Base-by-base conservation (phyloP, 1,140 invertebrate species). In the Drosophila erecta region DNA sequence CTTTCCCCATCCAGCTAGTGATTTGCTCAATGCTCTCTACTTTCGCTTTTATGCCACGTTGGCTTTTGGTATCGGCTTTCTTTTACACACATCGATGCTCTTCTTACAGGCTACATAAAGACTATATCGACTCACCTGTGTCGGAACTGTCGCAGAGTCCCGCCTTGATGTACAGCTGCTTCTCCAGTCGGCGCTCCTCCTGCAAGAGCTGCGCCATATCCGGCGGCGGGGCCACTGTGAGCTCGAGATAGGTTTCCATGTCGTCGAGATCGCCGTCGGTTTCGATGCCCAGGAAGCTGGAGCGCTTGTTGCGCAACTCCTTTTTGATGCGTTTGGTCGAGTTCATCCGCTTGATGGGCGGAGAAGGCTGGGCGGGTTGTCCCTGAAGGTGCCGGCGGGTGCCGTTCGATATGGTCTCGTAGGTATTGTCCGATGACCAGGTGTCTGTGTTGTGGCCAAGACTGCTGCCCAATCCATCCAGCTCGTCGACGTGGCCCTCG, bases 271-370 rank as follows among this genome's bases (percentile, higher is more conserved):
- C 83, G 51, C 93, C 94, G 46, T 93, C 93, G 60, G 95, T 95
- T 81, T 97, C 96, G 71, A 97, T 95, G 35, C 97, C 97, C 15
- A 98, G 93, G 85, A 98, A 98, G 92, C 96, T 96, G 20, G 96
- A 97, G 8, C 97, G 94, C 78, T 97, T 96, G 78, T 95, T 96
- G 10, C 96, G 94, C 24, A 97, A 93, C 90, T 98, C 97, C 86
- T 97, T 97, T 81, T 97, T 97, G 55, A 98, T 97, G 57, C 96
- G 94, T 58, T 96, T 96, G 1, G 96, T 96, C 2, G 96, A 97
- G 80, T 96, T 97, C 49, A 96, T 94, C 60, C 96, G 94, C 79
- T 95, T 95, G 51, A 96, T 93, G 47, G 95, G 94, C 54, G 90
- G 90, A 46, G 85, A 90, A 33, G 77, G 87, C 53, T 87, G 91